A percentile compares a stretch with the other conserved stretches of the same genome.
These are phyloP conservation scores for Cathartes aura DNA, from an alignment of 2,113 vertebrate genomes.

Conservation along the genomic window DNA sequence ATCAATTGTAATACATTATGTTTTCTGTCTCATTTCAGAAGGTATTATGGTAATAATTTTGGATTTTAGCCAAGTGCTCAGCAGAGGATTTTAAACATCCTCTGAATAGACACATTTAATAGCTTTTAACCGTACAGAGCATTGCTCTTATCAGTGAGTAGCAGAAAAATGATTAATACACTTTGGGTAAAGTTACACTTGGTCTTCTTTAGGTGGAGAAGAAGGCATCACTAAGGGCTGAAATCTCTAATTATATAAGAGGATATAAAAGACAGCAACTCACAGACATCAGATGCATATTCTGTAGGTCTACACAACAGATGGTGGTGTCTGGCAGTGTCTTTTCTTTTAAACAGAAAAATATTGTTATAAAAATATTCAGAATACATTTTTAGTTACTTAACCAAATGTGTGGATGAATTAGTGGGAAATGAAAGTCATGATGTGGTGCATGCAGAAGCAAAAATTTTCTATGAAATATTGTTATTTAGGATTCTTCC, in stretches of 20 bases:
- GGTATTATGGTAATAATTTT: constrained; percentile 81
- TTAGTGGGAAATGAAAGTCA: constrained; percentile 67
- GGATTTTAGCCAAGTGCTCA: constrained; percentile 75
- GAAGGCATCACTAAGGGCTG: constrained; percentile 58
- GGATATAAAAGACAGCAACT: constrained; percentile 75
- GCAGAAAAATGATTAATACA: constrained; percentile 79
- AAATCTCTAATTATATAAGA: constrained; percentile 81
- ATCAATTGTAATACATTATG: constrained; percentile 74
- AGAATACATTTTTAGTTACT: constrained; percentile 80
- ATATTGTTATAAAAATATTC: constrained; percentile 85
- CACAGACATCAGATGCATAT: constrained; percentile 77
- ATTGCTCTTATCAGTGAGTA: constrained; percentile 73
- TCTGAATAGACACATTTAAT: constrained; percentile 73
- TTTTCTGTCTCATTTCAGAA: constrained; percentile 78
- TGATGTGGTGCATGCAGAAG: constrained; percentile 20
- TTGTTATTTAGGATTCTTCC: constrained; percentile 46
- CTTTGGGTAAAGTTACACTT: constrained; percentile 72
- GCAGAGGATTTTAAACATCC: constrained; percentile 72
- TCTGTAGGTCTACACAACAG: constrained; percentile 81
- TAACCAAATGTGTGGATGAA: constrained; percentile 77
- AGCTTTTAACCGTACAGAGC: constrained; percentile 71
- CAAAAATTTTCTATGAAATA: constrained; percentile 58
- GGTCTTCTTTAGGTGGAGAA: constrained; percentile 71
- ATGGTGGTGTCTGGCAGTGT: constrained; percentile 82
- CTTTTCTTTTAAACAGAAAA: constrained; percentile 79